These are phyloP conservation scores for Anthonomus grandis DNA, from an alignment of 1,140 invertebrate species.

Conservation along the genomic window DNA sequence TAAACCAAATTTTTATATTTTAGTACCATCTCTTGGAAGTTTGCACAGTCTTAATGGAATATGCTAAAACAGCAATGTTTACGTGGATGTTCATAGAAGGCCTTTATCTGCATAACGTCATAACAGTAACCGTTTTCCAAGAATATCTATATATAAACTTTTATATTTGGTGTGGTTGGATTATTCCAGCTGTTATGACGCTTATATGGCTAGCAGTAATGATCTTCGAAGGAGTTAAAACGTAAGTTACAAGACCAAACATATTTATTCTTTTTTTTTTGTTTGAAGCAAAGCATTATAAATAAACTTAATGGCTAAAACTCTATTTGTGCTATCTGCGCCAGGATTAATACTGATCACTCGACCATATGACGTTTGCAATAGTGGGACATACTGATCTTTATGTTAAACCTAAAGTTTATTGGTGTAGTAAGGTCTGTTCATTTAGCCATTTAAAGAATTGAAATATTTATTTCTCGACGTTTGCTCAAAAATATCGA, in stretches of 20 bases:
- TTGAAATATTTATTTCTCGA: too few species aligned
- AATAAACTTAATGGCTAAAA: too few species aligned
- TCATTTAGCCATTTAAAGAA: too few species aligned
- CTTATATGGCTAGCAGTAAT: slow-evolving; percentile 68
- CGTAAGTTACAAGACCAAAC: slow-evolving; percentile 23
- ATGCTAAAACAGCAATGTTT: slow-evolving; percentile 84
- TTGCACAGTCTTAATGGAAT: slow-evolving; percentile 77
- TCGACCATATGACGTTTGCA: too few species aligned
- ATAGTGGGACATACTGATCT: too few species aligned
- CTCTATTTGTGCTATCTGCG: too few species aligned
- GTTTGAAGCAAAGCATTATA: not conserved
- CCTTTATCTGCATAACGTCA: slow-evolving; percentile 81
- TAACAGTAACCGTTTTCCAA: slow-evolving; percentile 79
- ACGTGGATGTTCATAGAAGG: slow-evolving; percentile 96
- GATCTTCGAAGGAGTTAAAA: slow-evolving; percentile 44
- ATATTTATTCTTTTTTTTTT: too few species aligned
- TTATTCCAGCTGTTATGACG: slow-evolving; percentile 71
- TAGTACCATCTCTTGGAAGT: slow-evolving; percentile 79
- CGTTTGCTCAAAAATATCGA: too few species aligned
- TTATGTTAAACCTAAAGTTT: too few species aligned
- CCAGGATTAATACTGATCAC: too few species aligned
- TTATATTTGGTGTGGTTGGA: slow-evolving; percentile 79
- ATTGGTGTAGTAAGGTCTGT: too few species aligned
- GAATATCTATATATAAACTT: slow-evolving; percentile 67
- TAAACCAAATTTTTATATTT: slow-evolving; percentile 40